Evolutionary conservation across 2,888 invertebrate species (phyloP).

Genomic region (Drosophila incognita): DNA sequence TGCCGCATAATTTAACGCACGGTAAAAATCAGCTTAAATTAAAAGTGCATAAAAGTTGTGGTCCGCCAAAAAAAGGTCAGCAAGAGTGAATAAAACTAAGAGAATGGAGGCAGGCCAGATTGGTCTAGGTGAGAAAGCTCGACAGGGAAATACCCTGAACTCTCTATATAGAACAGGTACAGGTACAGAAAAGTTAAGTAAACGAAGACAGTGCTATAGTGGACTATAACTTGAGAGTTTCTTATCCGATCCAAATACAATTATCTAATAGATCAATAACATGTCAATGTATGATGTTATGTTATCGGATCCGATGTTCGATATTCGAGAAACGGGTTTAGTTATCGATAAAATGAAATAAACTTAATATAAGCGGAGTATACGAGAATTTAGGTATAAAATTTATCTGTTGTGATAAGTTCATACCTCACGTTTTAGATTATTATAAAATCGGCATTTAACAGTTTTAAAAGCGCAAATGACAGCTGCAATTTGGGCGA

Average conservation of each 20-base stretch:
- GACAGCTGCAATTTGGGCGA: not conserved
- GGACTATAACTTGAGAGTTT: not conserved
- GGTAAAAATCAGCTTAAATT: conserved; percentile 32
- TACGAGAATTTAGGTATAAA: not conserved
- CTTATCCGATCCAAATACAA: not conserved
- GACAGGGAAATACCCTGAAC: not conserved
- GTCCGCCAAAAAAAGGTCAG: not conserved
- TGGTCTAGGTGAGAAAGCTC: not conserved
- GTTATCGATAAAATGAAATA: not conserved
- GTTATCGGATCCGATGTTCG: not conserved
- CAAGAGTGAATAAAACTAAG: not conserved
- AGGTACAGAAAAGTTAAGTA: not conserved
- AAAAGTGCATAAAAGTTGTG: conserved; percentile 12
- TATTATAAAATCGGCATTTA: not conserved
- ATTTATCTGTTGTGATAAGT: not conserved
- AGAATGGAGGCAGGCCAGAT: not conserved
- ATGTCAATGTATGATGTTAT: not conserved
- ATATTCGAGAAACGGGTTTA: not conserved
- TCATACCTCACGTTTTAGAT: not conserved
- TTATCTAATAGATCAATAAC: not conserved
- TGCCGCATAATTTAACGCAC: conserved; percentile 45
- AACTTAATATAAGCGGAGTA: not conserved
- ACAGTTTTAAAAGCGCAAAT: not conserved
- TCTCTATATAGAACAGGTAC: not conserved
- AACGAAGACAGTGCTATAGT: not conserved